Percentiles rank a stretch among this genome's conserved stretches.
phyloP scores from a whole-genome alignment of 2,888 invertebrate species.

The Macrosoma leucophasiata region DNA sequence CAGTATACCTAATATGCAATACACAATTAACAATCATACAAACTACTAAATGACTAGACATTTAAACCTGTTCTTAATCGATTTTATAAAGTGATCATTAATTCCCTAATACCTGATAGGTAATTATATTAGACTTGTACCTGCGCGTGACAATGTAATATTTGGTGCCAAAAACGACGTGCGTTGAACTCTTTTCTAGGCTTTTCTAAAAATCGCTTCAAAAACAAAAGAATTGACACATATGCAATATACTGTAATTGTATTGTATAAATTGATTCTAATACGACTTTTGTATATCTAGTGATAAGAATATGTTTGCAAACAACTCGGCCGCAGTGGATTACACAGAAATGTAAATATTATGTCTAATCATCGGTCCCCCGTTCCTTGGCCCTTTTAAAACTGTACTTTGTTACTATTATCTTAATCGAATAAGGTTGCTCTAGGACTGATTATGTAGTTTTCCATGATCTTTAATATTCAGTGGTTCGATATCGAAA shows the following conservation, averaged over 20 bases:
- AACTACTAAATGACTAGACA: too few species aligned
- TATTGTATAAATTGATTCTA: too few species aligned
- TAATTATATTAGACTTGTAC: background rate
- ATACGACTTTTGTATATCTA: slow-evolving; percentile 28
- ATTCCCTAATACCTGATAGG: too few species aligned
- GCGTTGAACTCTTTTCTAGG: slow-evolving; percentile 66
- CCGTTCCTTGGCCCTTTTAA: slow-evolving; percentile 24
- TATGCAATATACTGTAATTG: too few species aligned
- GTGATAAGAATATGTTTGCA: slow-evolving; percentile 32
- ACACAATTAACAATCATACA: too few species aligned
- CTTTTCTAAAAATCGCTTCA: too few species aligned
- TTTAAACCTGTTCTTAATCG: slow-evolving; percentile 13
- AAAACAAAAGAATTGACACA: too few species aligned
- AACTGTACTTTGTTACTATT: slow-evolving; percentile 21
- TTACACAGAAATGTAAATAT: slow-evolving; percentile 37
- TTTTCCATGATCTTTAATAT: too few species aligned
- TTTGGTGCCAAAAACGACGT: slow-evolving; percentile 27
- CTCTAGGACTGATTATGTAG: too few species aligned
- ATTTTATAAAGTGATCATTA: slow-evolving; percentile 3
- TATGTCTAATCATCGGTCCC: slow-evolving; percentile 25
- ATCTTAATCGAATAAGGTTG: too few species aligned
- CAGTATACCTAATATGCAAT: too few species aligned
- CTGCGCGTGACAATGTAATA: background rate
- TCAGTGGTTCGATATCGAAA: too few species aligned
- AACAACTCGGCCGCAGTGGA: slow-evolving; percentile 34